These are phyloP conservation scores for Eudasyphora cyanicolor DNA, from an alignment of 2,888 invertebrate genomes.

Conservation along the genomic window DNA sequence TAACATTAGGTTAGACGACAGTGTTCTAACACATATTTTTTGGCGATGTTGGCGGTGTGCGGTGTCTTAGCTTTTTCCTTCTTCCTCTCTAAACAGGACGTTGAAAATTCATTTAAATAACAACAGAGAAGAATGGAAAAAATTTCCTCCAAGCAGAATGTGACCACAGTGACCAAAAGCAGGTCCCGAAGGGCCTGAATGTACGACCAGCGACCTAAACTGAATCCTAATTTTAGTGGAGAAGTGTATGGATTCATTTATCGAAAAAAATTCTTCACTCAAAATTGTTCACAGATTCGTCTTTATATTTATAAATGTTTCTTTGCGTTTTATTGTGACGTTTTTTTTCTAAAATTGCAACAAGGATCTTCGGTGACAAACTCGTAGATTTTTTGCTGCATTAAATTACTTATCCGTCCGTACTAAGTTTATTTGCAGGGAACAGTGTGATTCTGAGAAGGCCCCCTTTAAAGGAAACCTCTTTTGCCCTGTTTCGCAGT, in stretches of 20 bases:
- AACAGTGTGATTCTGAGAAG: neutral
- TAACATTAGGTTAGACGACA: constrained; percentile 2
- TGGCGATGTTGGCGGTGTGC: constrained; percentile 15
- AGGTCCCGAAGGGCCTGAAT: neutral
- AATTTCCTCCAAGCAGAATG: neutral
- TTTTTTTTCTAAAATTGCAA: too few relatives aligned
- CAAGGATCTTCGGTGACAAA: too few relatives aligned
- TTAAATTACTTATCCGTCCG: too few relatives aligned
- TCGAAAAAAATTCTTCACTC: too few relatives aligned
- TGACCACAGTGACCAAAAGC: neutral
- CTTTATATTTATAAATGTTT: too few relatives aligned
- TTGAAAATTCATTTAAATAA: constrained; percentile 65
- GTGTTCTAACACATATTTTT: constrained; percentile 13
- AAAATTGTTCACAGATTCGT: too few relatives aligned
- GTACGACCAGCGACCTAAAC: too few relatives aligned
- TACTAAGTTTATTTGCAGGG: neutral
- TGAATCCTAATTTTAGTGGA: too few relatives aligned
- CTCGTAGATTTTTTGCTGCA: too few relatives aligned
- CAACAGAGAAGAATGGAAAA: constrained; percentile 33
- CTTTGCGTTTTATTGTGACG: too few relatives aligned
- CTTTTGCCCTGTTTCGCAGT: neutral
- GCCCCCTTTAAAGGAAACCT: neutral
- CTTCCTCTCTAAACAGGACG: constrained; percentile 54
- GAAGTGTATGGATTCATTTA: too few relatives aligned
- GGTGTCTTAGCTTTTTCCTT: constrained; percentile 6